Percentiles rank a stretch among this genome's conserved stretches.
Conservation (phyloP, 2,113 vertebrate genomes). For the Megaceryle torquata region DNA sequence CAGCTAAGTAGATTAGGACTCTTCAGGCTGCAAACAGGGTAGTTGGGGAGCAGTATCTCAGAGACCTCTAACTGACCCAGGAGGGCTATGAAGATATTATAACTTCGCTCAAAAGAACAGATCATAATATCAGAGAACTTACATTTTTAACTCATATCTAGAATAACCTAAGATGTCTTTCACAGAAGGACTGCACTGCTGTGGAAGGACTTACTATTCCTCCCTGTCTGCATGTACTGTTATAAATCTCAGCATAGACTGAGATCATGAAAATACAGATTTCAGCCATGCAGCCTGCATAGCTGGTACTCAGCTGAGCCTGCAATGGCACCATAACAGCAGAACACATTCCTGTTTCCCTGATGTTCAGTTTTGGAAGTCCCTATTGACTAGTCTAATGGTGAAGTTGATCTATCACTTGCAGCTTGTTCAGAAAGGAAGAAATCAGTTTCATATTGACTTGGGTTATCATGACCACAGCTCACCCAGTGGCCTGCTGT, state of each 20-base stretch:
- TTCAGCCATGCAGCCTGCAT: background rate
- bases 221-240: background rate
- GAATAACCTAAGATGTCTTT: background rate
- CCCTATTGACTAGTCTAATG: background rate
- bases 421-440: background rate
- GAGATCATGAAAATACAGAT: background rate
- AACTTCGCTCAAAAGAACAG: background rate
- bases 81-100: background rate
- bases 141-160: background rate
- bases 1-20: background rate
- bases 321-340: background rate
- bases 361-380: background rate
- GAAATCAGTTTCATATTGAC: conserved; percentile 48
- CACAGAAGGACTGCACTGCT: background rate
- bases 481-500: accelerated
- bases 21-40: background rate
- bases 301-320: background rate
- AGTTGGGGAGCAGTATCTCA: background rate
- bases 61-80: background rate
- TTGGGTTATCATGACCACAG: background rate
- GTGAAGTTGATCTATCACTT: conserved; percentile 30
- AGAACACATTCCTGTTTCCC: background rate
- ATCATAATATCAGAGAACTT: background rate
- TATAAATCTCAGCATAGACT: background rate
- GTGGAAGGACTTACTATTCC: background rate